Percentiles rank a stretch among this genome's conserved stretches.
Conservation (phyloP, 2,888 invertebrate genomes). For the Heteromurus nitidus region DNA sequence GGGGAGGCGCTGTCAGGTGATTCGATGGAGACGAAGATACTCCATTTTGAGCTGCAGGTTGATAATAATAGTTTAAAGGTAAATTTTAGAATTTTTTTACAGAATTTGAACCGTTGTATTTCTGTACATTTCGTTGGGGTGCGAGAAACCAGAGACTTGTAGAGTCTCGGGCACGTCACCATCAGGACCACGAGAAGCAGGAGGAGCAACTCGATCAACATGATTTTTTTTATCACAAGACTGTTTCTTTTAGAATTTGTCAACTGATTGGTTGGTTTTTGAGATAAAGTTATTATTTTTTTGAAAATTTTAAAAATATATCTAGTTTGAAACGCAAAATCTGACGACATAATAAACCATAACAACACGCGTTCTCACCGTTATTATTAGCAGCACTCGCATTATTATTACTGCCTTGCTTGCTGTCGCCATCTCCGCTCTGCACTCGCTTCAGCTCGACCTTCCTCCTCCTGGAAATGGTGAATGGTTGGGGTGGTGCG, state of each 20-base stretch:
- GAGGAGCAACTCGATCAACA: not conserved
- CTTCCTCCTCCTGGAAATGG: conserved; percentile 18
- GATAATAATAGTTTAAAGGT: not conserved
- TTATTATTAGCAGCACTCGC: not conserved
- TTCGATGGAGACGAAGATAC: too few relatives aligned
- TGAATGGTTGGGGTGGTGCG: not conserved
- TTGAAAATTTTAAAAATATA: not conserved
- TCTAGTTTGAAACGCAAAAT: not conserved
- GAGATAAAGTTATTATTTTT: not conserved
- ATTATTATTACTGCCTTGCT: not conserved
- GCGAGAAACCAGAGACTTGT: not conserved
- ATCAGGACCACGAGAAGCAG: not conserved
- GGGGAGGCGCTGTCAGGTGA: conserved; percentile 50
- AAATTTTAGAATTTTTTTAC: not conserved
- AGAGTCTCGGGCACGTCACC: not conserved
- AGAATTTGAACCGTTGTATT: not conserved
- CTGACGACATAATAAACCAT: not conserved
- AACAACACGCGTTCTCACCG: not conserved
- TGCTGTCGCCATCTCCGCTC: conserved; percentile 1
- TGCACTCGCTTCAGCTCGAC: conserved; percentile 33
- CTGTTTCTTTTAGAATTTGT: not conserved
- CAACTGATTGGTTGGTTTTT: not conserved
- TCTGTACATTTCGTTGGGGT: not conserved
- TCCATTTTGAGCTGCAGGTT: not conserved
- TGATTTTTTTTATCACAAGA: not conserved